Evolutionary conservation across 2,888 invertebrate genomes (phyloP).

Genomic region (Platycheirus rosarum): DNA sequence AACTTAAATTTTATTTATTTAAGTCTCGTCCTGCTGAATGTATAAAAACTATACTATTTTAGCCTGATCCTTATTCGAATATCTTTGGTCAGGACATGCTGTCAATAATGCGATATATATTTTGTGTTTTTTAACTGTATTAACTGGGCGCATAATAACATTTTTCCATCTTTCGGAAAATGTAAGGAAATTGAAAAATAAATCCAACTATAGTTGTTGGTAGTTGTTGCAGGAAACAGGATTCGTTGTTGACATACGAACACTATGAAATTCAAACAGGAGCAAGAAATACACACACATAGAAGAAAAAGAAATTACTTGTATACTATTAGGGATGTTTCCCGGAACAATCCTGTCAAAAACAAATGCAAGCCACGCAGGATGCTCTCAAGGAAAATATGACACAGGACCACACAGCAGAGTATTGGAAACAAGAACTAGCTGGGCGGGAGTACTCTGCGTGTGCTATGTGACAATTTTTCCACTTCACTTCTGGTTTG

Average conservation of each 20-base stretch:
- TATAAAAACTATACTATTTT: slow-evolving; percentile 46
- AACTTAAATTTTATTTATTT: slow-evolving; percentile 28
- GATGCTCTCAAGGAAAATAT: slow-evolving; percentile 63
- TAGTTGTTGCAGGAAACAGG: slow-evolving; percentile 53
- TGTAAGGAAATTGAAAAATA: background rate
- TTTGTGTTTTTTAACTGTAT: slow-evolving; percentile 66
- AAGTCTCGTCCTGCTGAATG: slow-evolving; percentile 43
- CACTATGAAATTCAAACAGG: slow-evolving; percentile 32
- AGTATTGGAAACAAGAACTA: background rate
- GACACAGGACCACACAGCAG: slow-evolving; percentile 35
- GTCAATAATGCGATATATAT: slow-evolving; percentile 56
- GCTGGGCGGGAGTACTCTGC: slow-evolving; percentile 47
- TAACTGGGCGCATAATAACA: slow-evolving; percentile 52
- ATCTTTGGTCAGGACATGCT: slow-evolving; percentile 62
- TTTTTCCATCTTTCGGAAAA: slow-evolving; percentile 41
- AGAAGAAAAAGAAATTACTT: slow-evolving; percentile 33
- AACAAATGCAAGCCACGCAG: slow-evolving; percentile 72
- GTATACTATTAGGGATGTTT: slow-evolving; percentile 53
- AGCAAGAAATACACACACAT: background rate
- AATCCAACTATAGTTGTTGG: background rate
- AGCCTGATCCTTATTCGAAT: background rate
- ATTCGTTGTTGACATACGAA: slow-evolving; percentile 59
- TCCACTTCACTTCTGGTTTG: slow-evolving; percentile 66
- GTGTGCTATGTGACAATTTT: slow-evolving; percentile 74
- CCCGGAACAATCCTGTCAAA: slow-evolving; percentile 66